Conservation (phyloP, 2,797 vertebrate species). For the Champsocephalus esox region DNA sequence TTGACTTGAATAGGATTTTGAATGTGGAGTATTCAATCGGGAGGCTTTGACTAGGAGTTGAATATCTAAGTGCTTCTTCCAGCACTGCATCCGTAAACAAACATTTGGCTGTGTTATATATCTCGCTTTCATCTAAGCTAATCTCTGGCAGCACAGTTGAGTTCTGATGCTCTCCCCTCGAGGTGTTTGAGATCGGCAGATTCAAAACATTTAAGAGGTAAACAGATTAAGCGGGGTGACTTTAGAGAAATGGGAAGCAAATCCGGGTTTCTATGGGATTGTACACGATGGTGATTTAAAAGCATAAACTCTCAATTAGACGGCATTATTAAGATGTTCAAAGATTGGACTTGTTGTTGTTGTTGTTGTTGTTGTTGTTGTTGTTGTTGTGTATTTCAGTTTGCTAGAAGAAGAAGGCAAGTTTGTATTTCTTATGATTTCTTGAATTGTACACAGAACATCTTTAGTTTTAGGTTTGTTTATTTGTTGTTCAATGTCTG, state of each 20-base stretch:
- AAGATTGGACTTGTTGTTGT: background rate
- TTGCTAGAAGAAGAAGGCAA: too few relatives aligned
- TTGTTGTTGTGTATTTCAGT: background rate
- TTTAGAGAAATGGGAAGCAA: background rate
- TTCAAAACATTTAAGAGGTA: constrained; percentile 1
- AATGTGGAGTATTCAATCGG: background rate
- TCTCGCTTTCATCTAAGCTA: background rate
- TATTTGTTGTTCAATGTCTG: too few relatives aligned
- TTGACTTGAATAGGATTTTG: too few relatives aligned
- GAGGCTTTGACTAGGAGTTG: background rate
- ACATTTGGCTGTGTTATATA: background rate
- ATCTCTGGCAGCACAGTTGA: background rate
- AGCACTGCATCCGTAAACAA: background rate
- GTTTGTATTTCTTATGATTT: background rate
- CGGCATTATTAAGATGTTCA: background rate
- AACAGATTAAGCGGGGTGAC: constrained; percentile 1
- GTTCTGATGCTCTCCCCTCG: background rate
- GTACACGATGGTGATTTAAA: background rate
- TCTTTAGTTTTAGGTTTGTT: constrained; percentile 1
- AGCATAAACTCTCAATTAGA: background rate
- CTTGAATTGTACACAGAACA: background rate
- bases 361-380: background rate
- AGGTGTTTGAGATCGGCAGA: constrained; percentile 1
- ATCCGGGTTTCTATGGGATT: background rate
- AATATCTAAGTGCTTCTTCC: background rate